Evolutionary conservation across 2,113 vertebrate genomes (phyloP), one percentile per base, ranked within the genome.

Genomic region (Hemiprocne comata): DNA sequence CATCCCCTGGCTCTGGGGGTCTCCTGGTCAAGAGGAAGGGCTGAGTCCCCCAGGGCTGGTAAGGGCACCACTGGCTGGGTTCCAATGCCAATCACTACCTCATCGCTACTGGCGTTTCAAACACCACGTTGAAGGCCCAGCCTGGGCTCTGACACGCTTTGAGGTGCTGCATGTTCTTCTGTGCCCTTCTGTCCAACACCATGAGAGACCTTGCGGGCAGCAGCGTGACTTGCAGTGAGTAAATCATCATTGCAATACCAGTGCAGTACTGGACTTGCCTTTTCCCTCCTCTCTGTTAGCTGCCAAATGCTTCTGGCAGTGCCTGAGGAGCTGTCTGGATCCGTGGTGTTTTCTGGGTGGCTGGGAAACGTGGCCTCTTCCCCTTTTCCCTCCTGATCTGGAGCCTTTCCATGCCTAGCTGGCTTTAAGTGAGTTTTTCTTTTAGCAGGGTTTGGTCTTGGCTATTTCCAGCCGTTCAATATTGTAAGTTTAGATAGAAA

Each of bases 51-150:
- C 17, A 12, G 7, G 5, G 67, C 61, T 24, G 38, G 38, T 4
- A 24, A 31, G 42, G 69, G 61, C 33, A 5, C 67, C 4, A 6
- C 21, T 33, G 60, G 40, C 40, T 42, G 40, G 40, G 40, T 14
- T 42, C 40, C n/a, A n/a, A n/a, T n/a, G n/a, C n/a, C n/a, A n/a
- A n/a, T n/a, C n/a, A n/a, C n/a, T n/a, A n/a, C n/a, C 21, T 54
- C 23, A 2, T 20, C 31, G 50, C 33, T 17, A 0, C 10, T 3
- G 64, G 29, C 8, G 18, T 3, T 8, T 5, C 7, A 24, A 48
- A 18, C 6, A 0, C 5, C 14, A 0, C 1, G 1, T 7, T 33
- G 42, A 40, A 36, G 67, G 3, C 20, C 31, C 53, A 70, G 12
- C 33, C 26, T 10, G 7, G 17, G 23, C 42, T 31, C 15, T 72